phyloP scores from a whole-genome alignment of 2,888 invertebrate genomes.

The Pseudococcus jackbeardsleyi region DNA sequence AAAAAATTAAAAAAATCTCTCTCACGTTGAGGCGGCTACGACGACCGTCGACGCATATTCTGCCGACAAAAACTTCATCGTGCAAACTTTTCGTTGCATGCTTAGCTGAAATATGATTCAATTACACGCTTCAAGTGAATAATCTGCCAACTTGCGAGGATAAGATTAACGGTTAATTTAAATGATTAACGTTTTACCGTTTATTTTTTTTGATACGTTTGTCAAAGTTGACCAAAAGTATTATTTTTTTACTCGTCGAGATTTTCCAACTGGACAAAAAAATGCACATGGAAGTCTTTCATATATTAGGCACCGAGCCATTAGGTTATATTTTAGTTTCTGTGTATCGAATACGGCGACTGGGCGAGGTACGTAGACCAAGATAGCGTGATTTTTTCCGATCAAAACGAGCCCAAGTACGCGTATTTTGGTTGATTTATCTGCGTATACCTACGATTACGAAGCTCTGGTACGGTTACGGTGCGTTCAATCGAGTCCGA shows the following conservation, averaged over 20 bases:
- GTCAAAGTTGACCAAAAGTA: background rate
- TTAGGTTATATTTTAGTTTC: background rate
- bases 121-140: conserved; percentile 61
- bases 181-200: conserved; percentile 51
- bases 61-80: conserved; percentile 40
- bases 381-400: conserved; percentile 35
- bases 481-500: conserved; percentile 14
- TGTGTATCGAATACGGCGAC: too few species aligned
- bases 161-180: conserved; percentile 55
- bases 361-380: background rate
- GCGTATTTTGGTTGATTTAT: conserved; percentile 19
- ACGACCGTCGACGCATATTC: background rate
- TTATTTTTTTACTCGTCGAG: background rate
- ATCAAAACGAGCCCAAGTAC: background rate
- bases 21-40: background rate
- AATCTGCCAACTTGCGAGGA: conserved; percentile 13
- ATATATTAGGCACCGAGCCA: background rate
- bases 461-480: background rate
- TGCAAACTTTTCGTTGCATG: conserved; percentile 46
- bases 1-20: conserved; percentile 4
- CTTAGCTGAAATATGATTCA: conserved; percentile 58
- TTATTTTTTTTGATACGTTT: conserved; percentile 36
- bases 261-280: background rate
- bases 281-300: too few species aligned
- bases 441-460: background rate